Base-by-base conservation (phyloP, 2,888 invertebrate genomes). In the Drosophila planitibia region DNA sequence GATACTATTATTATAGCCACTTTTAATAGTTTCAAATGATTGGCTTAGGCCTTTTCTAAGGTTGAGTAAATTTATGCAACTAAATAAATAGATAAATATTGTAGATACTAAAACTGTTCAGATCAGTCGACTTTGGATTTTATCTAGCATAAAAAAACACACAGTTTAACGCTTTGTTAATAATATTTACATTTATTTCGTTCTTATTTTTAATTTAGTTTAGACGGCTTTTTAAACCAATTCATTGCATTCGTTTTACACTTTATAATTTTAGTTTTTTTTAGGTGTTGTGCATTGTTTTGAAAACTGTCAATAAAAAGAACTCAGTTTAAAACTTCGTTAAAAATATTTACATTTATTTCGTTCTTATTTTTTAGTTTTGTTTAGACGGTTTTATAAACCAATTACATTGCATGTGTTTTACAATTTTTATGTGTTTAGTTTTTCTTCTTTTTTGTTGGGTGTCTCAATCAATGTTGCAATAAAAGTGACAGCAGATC, bases 121-220 rank as follows among this genome's bases (percentile, higher is more conserved):
- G 19, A 37, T 39, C 19, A 9, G 3, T 19, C 7, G 3, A 37
- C 16, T 39, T 39, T 37, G 6, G 7, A 5, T 35, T 16, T 37
- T 16, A 7, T 37, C 0, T 19, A 19, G 39, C 9, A 39, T 4
- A 52, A 41, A 33, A 19, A 16, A 14, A 22, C n/a, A 32, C 1
- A 4, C 25, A 16, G 9, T 39, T 25, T 0, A 2, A 39, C 0
- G n/a, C 7, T 30, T 71, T 52, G 70, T 70, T 83, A 74, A 75
- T 85, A 87, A 85, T 87, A 88, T 89, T 68, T 88, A 88, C 89
- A 88, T 88, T 77, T 88, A 85, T 85, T 85, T 88, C 87, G 85
- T 76, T 59, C 10, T 35, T 52, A 25, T 6, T 16, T 22, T n/a
- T 25, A 47, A 14, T 19, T 41, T 55, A 19, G 37, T 68, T 73